Percentiles rank a stretch among this genome's conserved stretches.
Conservation (phyloP, 2,888 invertebrate genomes). For the Mythimna vitellina region DNA sequence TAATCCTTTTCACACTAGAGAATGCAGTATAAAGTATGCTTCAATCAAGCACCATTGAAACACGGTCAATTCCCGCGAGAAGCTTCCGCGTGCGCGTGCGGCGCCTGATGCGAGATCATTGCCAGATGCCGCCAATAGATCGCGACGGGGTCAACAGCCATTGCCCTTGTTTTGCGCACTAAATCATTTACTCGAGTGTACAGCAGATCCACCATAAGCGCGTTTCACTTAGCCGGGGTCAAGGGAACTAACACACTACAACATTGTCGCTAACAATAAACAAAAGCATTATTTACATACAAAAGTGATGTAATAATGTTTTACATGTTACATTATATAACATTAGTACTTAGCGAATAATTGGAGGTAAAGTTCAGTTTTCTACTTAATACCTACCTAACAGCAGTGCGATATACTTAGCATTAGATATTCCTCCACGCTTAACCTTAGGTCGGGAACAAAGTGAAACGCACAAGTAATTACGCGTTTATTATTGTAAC, state of each 20-base stretch:
- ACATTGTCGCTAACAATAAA: constrained; percentile 44
- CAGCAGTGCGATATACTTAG: neutral
- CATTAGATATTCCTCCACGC: constrained; percentile 31
- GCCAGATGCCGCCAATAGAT: constrained; percentile 89
- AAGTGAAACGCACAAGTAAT: constrained; percentile 32
- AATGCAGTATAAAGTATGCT: constrained; percentile 72
- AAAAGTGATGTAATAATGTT: constrained; percentile 35
- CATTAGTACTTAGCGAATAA: constrained; percentile 1
- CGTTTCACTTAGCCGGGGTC: constrained; percentile 75
- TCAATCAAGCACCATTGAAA: constrained; percentile 84
- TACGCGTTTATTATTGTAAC: constrained; percentile 41
- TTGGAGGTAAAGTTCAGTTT: constrained; percentile 16
- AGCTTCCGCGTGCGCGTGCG: constrained; percentile 85
- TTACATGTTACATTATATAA: constrained; percentile 31
- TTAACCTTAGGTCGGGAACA: constrained; percentile 13
- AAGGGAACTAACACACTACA: constrained; percentile 74
- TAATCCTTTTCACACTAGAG: constrained; percentile 78
- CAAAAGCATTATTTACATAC: constrained; percentile 36
- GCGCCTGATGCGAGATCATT: constrained; percentile 85
- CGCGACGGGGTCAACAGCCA: constrained; percentile 90
- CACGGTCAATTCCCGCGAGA: constrained; percentile 84
- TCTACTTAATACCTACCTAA: constrained; percentile 8
- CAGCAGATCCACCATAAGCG: constrained; percentile 71
- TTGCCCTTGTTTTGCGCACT: constrained; percentile 89
- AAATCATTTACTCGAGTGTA: constrained; percentile 80